A percentile compares a stretch with the other conserved stretches of the same genome.
These are phyloP conservation scores for Pinna nobilis DNA, from an alignment of 1,140 invertebrate genomes.

Conservation along the genomic window DNA sequence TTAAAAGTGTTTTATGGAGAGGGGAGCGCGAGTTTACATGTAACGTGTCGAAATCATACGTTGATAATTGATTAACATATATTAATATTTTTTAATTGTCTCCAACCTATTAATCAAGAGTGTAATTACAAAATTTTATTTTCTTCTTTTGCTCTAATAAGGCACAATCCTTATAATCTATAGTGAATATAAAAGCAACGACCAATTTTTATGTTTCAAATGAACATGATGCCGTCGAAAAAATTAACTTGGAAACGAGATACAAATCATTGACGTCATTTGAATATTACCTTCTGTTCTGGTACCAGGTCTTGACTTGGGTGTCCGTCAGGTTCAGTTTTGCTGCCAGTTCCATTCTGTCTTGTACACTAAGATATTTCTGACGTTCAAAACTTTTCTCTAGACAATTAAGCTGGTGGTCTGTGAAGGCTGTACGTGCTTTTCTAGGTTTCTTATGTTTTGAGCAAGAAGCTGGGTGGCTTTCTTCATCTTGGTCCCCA, in stretches of 20 bases:
- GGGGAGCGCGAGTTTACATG: too few species aligned
- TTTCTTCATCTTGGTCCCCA: conserved; percentile 9
- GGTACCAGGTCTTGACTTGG: conserved; percentile 99
- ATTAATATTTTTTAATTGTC: too few species aligned
- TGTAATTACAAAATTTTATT: not conserved
- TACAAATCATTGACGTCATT: too few species aligned
- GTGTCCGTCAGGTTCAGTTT: conserved; percentile 97
- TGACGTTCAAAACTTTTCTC: conserved; percentile 98
- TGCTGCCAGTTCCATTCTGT: conserved; percentile 97
- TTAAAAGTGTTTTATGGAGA: too few species aligned
- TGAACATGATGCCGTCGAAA: not conserved
- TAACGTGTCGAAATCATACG: too few species aligned
- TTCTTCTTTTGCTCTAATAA: not conserved
- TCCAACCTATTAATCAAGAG: not conserved
- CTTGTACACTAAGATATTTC: conserved; percentile 99
- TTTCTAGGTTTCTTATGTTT: conserved; percentile 93
- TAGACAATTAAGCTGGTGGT: conserved; percentile 95
- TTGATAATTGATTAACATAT: too few species aligned
- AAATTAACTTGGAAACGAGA: not conserved
- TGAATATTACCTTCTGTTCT: conserved; percentile 94
- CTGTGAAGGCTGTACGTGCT: conserved; percentile 98
- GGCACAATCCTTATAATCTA: not conserved
- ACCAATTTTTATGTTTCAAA: not conserved
- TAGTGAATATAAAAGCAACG: not conserved
- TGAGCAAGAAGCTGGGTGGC: not conserved